Base-by-base conservation (phyloP, 2,888 invertebrate genomes). In the Cartodere bifasciata region DNA sequence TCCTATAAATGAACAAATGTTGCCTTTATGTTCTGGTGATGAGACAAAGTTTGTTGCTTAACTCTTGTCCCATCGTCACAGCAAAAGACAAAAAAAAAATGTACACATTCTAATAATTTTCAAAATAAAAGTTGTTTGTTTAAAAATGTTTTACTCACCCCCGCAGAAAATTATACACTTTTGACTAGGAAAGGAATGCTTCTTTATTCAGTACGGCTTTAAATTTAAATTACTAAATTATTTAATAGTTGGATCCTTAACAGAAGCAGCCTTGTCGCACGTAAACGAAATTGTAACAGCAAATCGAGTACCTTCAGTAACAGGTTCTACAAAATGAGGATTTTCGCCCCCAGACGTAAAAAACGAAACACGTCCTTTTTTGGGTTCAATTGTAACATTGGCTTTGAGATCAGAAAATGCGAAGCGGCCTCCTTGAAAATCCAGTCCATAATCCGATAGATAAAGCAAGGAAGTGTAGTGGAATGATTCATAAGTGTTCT, bases 321-420 rank as follows among this genome's bases (percentile, higher is more conserved):
- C 80, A 56, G 71, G 72, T 57, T 90, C 88, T 2, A 90, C 84
- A 55, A 68, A 72, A 58, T 90, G 87, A 1, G 72, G 55, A 62
- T 90, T 90, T 62, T 91, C 90, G 22, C 72, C 72, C 9, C 88
- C 90, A 25, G 90, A 87, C 1, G 87, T 86, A 52, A 88, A 90
- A 62, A 84, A 79, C 16, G 78, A 78, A 2, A 88, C 71, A 39
- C 90, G 68, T 11, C 80, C 81, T 56, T 71, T 70, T 45, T 75
- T 70, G 2, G 88, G 88, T 55, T 88, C 88, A 25, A 82, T 62
- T n/a, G 62, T 58, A 24, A 65, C 60, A 23, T 44, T 37, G 6
- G 11, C 6, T 6, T 23, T 11, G 5, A 32, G 29, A 16, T 64
- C 63, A 51, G 86, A 84, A 56, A 83, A 90, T 13, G 85, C 59